Base-by-base conservation (phyloP, 2,113 vertebrate genomes). In the Pterocles gutturalis region DNA sequence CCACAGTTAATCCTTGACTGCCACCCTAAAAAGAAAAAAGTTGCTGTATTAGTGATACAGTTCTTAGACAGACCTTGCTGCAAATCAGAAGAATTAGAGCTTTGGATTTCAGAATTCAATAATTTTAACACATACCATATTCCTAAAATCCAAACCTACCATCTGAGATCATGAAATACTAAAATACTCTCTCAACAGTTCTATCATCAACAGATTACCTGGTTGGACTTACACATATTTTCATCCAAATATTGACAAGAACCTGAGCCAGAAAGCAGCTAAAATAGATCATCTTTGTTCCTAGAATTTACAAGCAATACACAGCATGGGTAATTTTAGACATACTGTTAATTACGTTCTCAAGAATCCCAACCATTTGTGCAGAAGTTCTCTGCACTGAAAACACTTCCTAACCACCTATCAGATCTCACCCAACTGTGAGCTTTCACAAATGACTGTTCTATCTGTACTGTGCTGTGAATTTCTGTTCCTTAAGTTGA, bases 1-100 rank as follows among this genome's bases (percentile, higher is more conserved):
- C 99, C 75, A 99, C 99, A 1, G 99, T 99, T 97, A 99, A 98
- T 84, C 99, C 99, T 92, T 99, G 99, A 98, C 98, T 99, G 72
- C 99, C 99, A 91, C 98, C 99, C 99, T 99, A 88, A 62, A 97
- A 94, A 16, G n/a, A 71, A 71, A 81, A 26, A 67, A 87, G 9
- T 87, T 60, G 29, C 64, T 58, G n/a, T 28, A 53, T 95, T 57
- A 96, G 48, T 62, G 36, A 58, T 10, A 16, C 5, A 77, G 34
- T 51, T 67, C 45, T 86, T 57, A 36, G 19, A 51, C 6, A 91
- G 48, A 80, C 10, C 65, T 77, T 29, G 11, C 26, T 61, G 79
- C 72, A 77, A 95, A 87, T 34, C 31, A 46, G 24, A 75, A 71
- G 33, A 84, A 24, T 29, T 6, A 38, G 3, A 8, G 13, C 13